phyloP scores from a whole-genome alignment of 2,888 invertebrate species.

The Cyrtodaria siliqua region DNA sequence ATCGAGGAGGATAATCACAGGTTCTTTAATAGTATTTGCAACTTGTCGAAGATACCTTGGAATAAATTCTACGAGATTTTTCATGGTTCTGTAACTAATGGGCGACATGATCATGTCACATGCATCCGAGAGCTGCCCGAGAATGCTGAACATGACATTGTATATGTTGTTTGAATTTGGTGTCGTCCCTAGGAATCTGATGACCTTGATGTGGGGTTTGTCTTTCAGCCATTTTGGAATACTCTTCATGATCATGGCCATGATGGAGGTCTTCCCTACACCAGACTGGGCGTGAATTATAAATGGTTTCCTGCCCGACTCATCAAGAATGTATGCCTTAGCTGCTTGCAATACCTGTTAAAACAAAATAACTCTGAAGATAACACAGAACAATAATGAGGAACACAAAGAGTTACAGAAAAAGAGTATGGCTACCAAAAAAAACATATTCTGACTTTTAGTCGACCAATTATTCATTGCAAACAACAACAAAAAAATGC shows the following conservation, averaged over 20 bases:
- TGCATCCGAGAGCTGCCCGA: conserved; percentile 76
- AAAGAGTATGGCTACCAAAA: too few relatives aligned
- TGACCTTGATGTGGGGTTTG: conserved; percentile 58
- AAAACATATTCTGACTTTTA: too few relatives aligned
- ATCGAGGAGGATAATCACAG: conserved; percentile 80
- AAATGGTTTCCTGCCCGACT: conserved; percentile 66
- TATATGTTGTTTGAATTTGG: conserved; percentile 70
- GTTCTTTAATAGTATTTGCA: conserved; percentile 67
- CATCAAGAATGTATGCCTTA: conserved; percentile 65
- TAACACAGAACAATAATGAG: too few relatives aligned
- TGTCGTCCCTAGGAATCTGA: conserved; percentile 79
- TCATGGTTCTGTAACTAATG: conserved; percentile 73
- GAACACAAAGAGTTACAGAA: too few relatives aligned
- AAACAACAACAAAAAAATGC: too few relatives aligned
- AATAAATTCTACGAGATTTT: conserved; percentile 70
- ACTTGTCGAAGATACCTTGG: conserved; percentile 77
- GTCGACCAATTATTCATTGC: too few relatives aligned
- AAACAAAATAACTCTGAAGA: not conserved
- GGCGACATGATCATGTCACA: conserved; percentile 77
- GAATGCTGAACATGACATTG: conserved; percentile 72
- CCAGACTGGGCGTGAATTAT: conserved; percentile 80
- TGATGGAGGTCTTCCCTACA: conserved; percentile 80
- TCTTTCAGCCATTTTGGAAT: conserved; percentile 71
- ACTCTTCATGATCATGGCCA: conserved; percentile 79
- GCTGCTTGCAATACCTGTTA: conserved; percentile 53